Conservation (phyloP, 2,888 invertebrate species). For the Eurytoma adleriae region DNA sequence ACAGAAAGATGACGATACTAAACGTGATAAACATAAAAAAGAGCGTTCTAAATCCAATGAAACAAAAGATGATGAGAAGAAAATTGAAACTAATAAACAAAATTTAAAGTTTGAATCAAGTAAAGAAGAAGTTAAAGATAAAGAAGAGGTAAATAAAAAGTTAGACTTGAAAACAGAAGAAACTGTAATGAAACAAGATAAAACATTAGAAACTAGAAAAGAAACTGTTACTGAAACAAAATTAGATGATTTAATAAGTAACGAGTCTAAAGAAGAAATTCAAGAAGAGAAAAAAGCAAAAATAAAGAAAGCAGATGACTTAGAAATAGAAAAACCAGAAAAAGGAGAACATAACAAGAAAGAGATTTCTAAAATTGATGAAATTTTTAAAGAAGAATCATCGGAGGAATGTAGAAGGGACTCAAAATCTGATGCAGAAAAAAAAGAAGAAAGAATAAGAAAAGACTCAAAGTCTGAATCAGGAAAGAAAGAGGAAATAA, state of each 20-base stretch:
- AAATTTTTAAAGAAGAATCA: slow-evolving; percentile 36
- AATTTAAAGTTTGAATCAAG: slow-evolving; percentile 39
- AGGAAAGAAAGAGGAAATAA: slow-evolving; percentile 56
- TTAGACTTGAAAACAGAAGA: slow-evolving; percentile 35
- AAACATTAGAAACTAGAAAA: slow-evolving; percentile 26
- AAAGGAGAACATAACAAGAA: slow-evolving; percentile 39
- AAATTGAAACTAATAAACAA: slow-evolving; percentile 31
- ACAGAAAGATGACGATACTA: slow-evolving; percentile 57
- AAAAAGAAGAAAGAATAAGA: slow-evolving; percentile 57
- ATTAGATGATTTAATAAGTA: slow-evolving; percentile 52
- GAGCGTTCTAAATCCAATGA: slow-evolving; percentile 48
- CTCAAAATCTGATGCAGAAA: slow-evolving; percentile 32
- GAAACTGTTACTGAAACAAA: slow-evolving; percentile 8
- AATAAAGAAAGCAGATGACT: slow-evolving; percentile 43
- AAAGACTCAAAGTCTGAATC: slow-evolving; percentile 55
- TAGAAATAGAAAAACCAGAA: slow-evolving; percentile 50
- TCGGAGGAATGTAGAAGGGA: slow-evolving; percentile 51
- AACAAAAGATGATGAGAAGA: slow-evolving; percentile 41
- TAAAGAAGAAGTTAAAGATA: slow-evolving; percentile 38
- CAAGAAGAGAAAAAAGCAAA: slow-evolving; percentile 55
- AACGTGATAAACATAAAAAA: slow-evolving; percentile 50
- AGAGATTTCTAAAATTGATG: slow-evolving; percentile 34
- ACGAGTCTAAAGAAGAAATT: slow-evolving; percentile 52
- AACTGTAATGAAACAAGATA: slow-evolving; percentile 32
- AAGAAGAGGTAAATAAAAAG: slow-evolving; percentile 52